Evolutionary conservation across 2,888 invertebrate genomes (phyloP).

Genomic region (Patella caerulea): DNA sequence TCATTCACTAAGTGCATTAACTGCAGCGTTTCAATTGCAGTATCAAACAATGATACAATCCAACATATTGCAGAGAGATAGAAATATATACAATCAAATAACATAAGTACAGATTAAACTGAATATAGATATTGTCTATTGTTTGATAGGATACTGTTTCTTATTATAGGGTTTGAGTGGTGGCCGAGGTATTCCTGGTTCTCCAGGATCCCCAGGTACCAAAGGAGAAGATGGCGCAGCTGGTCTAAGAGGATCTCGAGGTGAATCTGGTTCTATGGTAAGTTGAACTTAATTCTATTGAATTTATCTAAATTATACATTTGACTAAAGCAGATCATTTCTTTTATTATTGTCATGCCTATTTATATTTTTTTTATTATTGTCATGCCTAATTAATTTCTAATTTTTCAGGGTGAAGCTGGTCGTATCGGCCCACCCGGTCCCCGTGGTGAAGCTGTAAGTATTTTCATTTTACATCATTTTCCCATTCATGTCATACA

Average conservation of each 20-base stretch:
- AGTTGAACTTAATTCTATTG: conserved; percentile 16
- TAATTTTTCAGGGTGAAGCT: conserved; percentile 72
- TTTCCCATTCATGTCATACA: too few relatives aligned
- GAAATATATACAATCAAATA: too few relatives aligned
- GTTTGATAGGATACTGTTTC: not conserved
- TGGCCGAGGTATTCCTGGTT: conserved; percentile 53
- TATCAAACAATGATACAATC: too few relatives aligned
- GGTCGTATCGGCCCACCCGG: conserved; percentile 79
- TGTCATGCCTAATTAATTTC: not conserved
- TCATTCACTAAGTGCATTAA: too few relatives aligned
- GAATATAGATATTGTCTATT: conserved; percentile 3
- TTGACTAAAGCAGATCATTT: too few relatives aligned
- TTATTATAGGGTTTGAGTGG: conserved; percentile 54
- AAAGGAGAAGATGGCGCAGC: conserved; percentile 53
- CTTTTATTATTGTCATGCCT: too few relatives aligned
- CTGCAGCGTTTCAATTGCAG: too few relatives aligned
- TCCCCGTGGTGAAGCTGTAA: conserved; percentile 46
- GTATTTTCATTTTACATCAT: conserved; percentile 14
- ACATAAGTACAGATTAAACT: not conserved
- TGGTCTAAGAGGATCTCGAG: conserved; percentile 53
- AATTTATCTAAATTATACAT: too few relatives aligned
- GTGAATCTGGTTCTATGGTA: conserved; percentile 56
- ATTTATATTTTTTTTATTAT: too few relatives aligned
- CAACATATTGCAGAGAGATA: too few relatives aligned
- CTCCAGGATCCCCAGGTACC: conserved; percentile 54